Evolutionary conservation across 2,113 vertebrate genomes (phyloP), one percentile per base, ranked within the genome.

Genomic region (Pluvialis apricaria): DNA sequence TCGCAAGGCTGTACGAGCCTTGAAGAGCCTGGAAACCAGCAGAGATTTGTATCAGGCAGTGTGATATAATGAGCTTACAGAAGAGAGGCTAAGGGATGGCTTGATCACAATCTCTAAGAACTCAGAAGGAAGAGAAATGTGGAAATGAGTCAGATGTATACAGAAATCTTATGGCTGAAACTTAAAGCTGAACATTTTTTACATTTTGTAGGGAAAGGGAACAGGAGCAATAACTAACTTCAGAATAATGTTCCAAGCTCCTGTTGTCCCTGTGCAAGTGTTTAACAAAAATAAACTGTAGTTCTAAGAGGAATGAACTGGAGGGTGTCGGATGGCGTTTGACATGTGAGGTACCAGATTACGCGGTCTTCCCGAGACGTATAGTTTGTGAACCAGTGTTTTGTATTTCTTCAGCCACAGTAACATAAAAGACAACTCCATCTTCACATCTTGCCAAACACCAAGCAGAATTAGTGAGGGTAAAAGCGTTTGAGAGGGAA

Each of bases 1-100:
- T 10, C 62, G 66, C 58, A 82, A 45, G 29, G 75, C 45, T 70
- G 36, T 38, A 66, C 0, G 12, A 95, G 68, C 71, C 85, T 82
- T 58, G 40, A 77, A 95, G 88, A 94, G 64, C 64, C 76, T 60
- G 85, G 90, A 93, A 93, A 91, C 57, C 52, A 89, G 77, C 61
- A 88, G 60, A 95, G 88, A 83, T 94, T 0, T 1, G 10, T 86
- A 92, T 94, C 88, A 25, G 64, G 40, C 47, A 71, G 69, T 2
- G 3, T 61, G 64, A 93, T 52, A 88, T 93, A 91, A 31, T 34
- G 80, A 95, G 73, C 65, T 92, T 82, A 71, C 64, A 78, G 89
- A 85, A 75, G 45, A 83, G 61, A 91, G 80, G 32, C 69, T 83
- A 73, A 77, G 17, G 78, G 58, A 68, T 77, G 64, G 65, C 40